Evolutionary conservation across 1,140 invertebrate genomes (phyloP).

Genomic region (Piezodorus guildinii): DNA sequence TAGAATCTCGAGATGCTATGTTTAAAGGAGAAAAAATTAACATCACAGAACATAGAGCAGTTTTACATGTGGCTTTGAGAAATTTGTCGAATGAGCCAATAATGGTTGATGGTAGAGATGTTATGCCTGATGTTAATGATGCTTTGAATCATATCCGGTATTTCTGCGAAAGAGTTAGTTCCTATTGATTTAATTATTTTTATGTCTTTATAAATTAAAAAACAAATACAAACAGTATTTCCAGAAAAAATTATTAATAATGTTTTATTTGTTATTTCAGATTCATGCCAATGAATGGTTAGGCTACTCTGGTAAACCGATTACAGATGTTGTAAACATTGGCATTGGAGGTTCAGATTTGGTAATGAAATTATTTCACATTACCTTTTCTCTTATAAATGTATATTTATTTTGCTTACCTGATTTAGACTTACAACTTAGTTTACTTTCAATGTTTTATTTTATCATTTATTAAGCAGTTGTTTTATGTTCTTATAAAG

Average conservation of each 20-base stretch:
- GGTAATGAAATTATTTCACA: constrained; percentile 35
- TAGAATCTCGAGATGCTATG: constrained; percentile 81
- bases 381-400: not conserved
- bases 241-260: not conserved
- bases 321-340: constrained; percentile 98
- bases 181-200: not conserved
- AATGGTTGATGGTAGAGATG: constrained; percentile 78
- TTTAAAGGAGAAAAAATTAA: constrained; percentile 93
- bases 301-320: constrained; percentile 87
- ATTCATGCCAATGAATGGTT: constrained; percentile 62
- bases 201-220: not conserved
- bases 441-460: no score
- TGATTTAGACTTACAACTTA: no score
- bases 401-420: no score
- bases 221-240: not conserved
- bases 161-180: constrained; percentile 62
- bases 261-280: constrained; percentile 30
- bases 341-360: constrained; percentile 99
- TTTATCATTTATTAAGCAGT: no score
- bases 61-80: constrained; percentile 87
- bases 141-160: constrained; percentile 92
- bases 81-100: constrained; percentile 72
- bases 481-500: no score
- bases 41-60: constrained; percentile 92
- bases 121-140: constrained; percentile 84